Evolutionary conservation across 2,113 vertebrate genomes (phyloP), one percentile per base, ranked within the genome.

Genomic region (Lepisosteus oculatus): DNA sequence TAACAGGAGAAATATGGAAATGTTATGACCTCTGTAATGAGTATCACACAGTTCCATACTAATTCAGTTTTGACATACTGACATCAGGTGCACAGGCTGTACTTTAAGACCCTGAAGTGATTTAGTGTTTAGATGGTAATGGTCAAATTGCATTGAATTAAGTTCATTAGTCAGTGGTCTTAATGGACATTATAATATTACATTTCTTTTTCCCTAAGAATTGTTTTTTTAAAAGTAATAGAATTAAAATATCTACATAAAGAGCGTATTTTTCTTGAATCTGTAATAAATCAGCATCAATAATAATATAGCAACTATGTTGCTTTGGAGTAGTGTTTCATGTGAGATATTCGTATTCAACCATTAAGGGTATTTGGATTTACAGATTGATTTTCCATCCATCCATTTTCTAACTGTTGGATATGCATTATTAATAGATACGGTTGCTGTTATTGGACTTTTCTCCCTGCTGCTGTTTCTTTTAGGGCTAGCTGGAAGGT

Each of bases 351-450:
- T 29, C 29, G 2, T 29, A 29, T 29, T 29, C 29, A 29, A 29
- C 1, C 29, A 29, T 29, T 29, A 29, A 29, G 1, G 1, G 29
- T 29, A 29, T 29, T 29, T 29, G 29, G 29, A 29, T 29, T 29
- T 1, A 29, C 29, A 29, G 29, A 29, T 29, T 29, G 29, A 29
- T 29, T 29, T 2, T 29, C 29, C 29, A 29, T 29, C 29, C 29
- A 29, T 29, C 29, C 29, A 29, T 29, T 29, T 29, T 29, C 29
- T 29, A 29, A 74, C 79, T 88, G 29, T 29, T 29, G 76, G 83
- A 80, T 90, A 85, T 90, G 92, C 92, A 87, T 90, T 89, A 90
- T 85, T 87, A 93, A 91, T 92, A 54, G 87, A 80, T 85, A 89
- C 57, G 85, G 86, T 89, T 88, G 84, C 80, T 29, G 29, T 29